Evolutionary conservation across 2,888 invertebrate genomes (phyloP), one percentile per base, ranked within the genome.

Genomic region (Apodemia zela): DNA sequence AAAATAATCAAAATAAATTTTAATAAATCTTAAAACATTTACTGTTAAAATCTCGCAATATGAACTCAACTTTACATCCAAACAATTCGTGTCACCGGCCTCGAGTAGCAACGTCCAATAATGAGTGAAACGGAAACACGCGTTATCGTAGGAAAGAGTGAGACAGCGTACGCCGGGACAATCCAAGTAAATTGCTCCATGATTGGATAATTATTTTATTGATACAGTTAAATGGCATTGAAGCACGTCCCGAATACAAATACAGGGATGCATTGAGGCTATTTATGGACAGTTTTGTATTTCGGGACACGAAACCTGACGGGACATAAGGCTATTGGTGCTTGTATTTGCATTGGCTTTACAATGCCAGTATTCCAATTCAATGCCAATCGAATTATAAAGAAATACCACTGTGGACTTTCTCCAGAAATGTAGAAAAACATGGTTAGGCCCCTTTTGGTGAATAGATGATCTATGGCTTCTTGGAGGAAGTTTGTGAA

Each of bases 191-290:
- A 89, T 89, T 89, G 88, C 79, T 77, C 66, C 82, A 87, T 86
- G 89, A 90, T 90, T 90, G 90, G 90, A 87, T 89, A 90, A 90
- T 90, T 89, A 87, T 88, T 89, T 87, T 89, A 89, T 89, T 89
- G 89, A 87, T 86, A 86, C 81, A 82, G 80, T 82, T 85, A 85
- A 88, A 84, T 79, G 80, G 74, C 73, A 79, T 83, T 81, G 79
- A 79, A 72, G 79, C 75, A 71, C 51, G 75, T 76, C 72, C 66
- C 61, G 63, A 66, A 66, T 59, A 66, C 67, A 61, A 69, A 65
- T 62, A 69, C 65, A 70, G 70, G 68, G 72, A 65, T 65, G 63
- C 62, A 62, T 63, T 61, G 61, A 33, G 60, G 21, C 21, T 59
- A 62, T 61, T 42, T 42, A 42, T 42, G 42, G 42, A 42, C 42